Evolutionary conservation across 2,888 invertebrate species (phyloP).

Genomic region (Pardosa pseudoannulata): DNA sequence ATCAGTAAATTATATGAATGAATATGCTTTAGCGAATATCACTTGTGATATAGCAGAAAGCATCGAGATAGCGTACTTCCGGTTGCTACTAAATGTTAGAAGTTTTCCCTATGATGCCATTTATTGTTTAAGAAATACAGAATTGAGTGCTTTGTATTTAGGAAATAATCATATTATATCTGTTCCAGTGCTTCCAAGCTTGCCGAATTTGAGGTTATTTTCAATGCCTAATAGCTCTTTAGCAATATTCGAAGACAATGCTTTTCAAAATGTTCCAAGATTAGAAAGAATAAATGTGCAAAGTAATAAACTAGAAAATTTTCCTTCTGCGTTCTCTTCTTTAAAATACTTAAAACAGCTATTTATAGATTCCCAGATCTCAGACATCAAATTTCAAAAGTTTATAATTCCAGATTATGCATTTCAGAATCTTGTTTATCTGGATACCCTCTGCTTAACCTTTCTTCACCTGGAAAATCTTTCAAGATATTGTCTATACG

Average conservation of each 20-base stretch:
- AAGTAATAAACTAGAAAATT: background rate
- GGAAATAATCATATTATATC: background rate
- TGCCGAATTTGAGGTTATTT: slow-evolving; percentile 14
- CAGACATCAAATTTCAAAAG: background rate
- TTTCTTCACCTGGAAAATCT: background rate
- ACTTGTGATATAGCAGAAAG: slow-evolving; percentile 1
- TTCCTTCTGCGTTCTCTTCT: background rate
- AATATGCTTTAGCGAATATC: slow-evolving; percentile 23
- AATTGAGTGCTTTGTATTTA: slow-evolving; percentile 15
- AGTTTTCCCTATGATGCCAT: slow-evolving; percentile 24
- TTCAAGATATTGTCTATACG: slow-evolving; percentile 10
- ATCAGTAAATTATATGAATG: slow-evolving; percentile 23
- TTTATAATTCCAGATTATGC: slow-evolving; percentile 8
- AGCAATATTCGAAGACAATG: background rate
- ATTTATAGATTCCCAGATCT: background rate
- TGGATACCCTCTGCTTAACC: slow-evolving; percentile 1
- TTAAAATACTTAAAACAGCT: slow-evolving; percentile 12
- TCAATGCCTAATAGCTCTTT: slow-evolving; percentile 12
- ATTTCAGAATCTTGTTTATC: slow-evolving; percentile 1
- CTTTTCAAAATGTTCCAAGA: slow-evolving; percentile 20
- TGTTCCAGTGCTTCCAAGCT: slow-evolving; percentile 6
- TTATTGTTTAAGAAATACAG: slow-evolving; percentile 20
- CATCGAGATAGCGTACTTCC: background rate
- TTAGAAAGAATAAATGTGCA: background rate
- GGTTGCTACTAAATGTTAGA: background rate